Evolutionary conservation across 2,797 vertebrate species (phyloP), one percentile per base, ranked within the genome.

Genomic region (Benthosema pterotum): DNA sequence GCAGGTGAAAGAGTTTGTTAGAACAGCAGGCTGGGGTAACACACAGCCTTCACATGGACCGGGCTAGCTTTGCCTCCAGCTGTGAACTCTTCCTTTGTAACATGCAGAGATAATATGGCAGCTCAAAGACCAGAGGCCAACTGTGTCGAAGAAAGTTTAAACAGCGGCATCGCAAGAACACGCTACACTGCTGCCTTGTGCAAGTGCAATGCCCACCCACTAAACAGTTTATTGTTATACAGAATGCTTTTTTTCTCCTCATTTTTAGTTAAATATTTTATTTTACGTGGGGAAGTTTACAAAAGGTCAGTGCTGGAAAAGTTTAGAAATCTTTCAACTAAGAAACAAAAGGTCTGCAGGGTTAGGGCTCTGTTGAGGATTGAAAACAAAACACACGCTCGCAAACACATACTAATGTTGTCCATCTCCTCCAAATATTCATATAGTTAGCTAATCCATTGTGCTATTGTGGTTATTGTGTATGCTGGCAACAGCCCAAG

Each of bases 1-100:
- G 66, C 76, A 83, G 83, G 87, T 87, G 86, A 86, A 72, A 53
- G 75, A 79, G 83, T 87, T 89, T 74, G 84, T 88, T 84, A 78
- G 63, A 82, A 74, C 32, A 48, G 83, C 71, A 82, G 77, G 75
- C 78, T 56, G 69, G 5, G 71, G 72, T 78, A 80, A 79, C 77
- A 72, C 84, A 79, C 69, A 67, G 74, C 83, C 80, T 85, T 87
- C 82, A 80, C 81, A 71, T 71, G 56, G 83, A 84, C 83, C 60
- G 77, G 63, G 71, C 66, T 76, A 83, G 76, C 74, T 84, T 87
- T 76, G 85, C 87, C 84, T 83, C 78, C 83, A 87, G 87, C 86
- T 79, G 80, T 80, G 85, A 89, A 87, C 83, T 87, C 84, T 79
- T n/a, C 61, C 72, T 53, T 51, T 82, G 76, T 72, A 78, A 82